These are phyloP conservation scores for Sakesphorus luctuosus DNA, from an alignment of 2,113 vertebrate species.

Conservation along the genomic window DNA sequence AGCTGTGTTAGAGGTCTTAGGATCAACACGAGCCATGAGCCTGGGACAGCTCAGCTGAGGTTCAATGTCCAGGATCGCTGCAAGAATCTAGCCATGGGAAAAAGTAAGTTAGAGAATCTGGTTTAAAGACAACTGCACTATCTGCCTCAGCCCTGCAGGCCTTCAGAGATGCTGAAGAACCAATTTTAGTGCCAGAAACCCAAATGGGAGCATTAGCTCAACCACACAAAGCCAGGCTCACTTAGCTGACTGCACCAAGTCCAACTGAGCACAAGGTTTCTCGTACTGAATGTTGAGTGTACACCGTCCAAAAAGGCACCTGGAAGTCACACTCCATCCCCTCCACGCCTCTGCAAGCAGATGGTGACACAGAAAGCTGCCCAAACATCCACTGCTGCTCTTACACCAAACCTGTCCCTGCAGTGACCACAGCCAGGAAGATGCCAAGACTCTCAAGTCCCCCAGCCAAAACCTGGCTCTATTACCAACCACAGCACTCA, in stretches of 20 bases:
- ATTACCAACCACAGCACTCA: not conserved
- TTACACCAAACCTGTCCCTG: not conserved
- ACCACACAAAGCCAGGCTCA: not conserved
- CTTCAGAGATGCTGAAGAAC: not conserved
- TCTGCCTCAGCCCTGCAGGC: not conserved
- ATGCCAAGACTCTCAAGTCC: fast-evolving
- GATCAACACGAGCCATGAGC: not conserved
- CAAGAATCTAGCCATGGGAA: fast-evolving
- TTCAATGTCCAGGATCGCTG: not conserved
- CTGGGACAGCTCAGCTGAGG: not conserved
- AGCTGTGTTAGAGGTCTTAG: not conserved
- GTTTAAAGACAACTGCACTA: not conserved
- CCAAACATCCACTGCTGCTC: not conserved
- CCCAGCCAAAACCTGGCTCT: not conserved
- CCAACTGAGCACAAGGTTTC: not conserved
- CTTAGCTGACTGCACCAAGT: not conserved
- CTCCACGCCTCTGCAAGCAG: not conserved
- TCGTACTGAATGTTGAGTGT: fast-evolving
- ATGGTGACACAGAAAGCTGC: not conserved
- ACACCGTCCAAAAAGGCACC: fast-evolving
- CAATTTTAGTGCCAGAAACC: not conserved
- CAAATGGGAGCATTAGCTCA: not conserved
- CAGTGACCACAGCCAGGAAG: not conserved
- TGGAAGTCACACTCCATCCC: not conserved
- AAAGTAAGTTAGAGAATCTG: not conserved